Evolutionary conservation across 1,140 invertebrate species (phyloP), one percentile per base, ranked within the genome.

Genomic region (Brachionus calyciflorus): DNA sequence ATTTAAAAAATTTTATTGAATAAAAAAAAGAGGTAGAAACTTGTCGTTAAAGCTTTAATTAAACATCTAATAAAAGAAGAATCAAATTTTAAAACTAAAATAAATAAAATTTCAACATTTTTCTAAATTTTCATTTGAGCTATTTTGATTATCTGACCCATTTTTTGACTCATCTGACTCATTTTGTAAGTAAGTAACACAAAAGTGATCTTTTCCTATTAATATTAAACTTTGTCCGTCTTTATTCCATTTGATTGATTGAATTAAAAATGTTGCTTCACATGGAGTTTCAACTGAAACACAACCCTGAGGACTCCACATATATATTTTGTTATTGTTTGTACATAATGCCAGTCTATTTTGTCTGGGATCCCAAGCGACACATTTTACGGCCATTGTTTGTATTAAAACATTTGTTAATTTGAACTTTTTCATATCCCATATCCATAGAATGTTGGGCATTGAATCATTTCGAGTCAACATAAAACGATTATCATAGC

Each of bases 391-490:
- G 21, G 83, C 80, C 10, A 80, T 77, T 40, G 80, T 78, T 55
- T 84, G 83, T 17, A 84, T 79, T 5, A 85, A 75, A 7, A 84
- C 78, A 28, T 81, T 81, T 79, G 78, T 81, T 49, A 81, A 53
- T 4, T 78, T 60, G 10, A 85, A 79, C 65, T 78, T 81, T 73
- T 80, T 73, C 9, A 85, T 78, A 68, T 84, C 82, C 84, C 83
- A 85, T 17, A 85, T 81, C 83, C 83, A 85, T 60, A 85, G 60
- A 19, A 81, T 80, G 63, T 79, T 79, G 12, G 84, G 84, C 84
- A 84, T 85, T 73, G 80, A 75, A 83, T 81, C 84, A 81, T 85
- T 86, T 76, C 79, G 79, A 5, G 84, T 84, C 65, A 80, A 83
- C 77, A 87, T 79, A 75, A 83, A 87, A 68, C 82, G 80, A 78